These are phyloP conservation scores for Mionectes olivaceus DNA, from an alignment of 2,797 vertebrate genomes.

Conservation along the genomic window DNA sequence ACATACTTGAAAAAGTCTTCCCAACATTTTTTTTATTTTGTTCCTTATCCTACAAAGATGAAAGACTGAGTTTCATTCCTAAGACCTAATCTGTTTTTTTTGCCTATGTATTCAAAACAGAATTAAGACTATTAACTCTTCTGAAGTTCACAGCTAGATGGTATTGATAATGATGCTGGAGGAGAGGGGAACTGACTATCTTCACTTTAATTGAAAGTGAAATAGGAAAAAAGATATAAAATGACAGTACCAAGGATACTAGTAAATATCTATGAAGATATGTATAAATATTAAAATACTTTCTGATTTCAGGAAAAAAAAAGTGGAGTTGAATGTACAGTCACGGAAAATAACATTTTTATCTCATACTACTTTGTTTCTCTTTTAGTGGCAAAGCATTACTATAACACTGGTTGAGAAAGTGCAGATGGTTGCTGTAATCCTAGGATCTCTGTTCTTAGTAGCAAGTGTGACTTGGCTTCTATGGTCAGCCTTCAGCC, in stretches of 20 bases:
- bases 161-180: neutral
- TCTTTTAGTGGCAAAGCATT: slow-evolving; percentile 94
- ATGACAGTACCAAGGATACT: neutral
- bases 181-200: neutral
- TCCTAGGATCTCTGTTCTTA: slow-evolving; percentile 94
- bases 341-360: slow-evolving; percentile 65
- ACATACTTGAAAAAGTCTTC: neutral
- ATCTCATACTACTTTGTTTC: slow-evolving; percentile 77
- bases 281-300: slow-evolving; percentile 46
- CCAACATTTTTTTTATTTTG: neutral
- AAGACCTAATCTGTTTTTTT: neutral
- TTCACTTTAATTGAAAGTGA: slow-evolving; percentile 8
- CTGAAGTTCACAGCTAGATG: neutral
- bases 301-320: slow-evolving; percentile 53
- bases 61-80: slow-evolving; percentile 13
- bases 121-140: slow-evolving; percentile 22
- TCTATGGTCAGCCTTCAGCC: slow-evolving; percentile 95
- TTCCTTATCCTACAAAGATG: slow-evolving; percentile 2
- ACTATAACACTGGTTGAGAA: slow-evolving; percentile 97
- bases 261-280: slow-evolving; percentile 20
- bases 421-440: slow-evolving; percentile 96
- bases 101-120: neutral
- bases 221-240: neutral
- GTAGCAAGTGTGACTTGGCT: slow-evolving; percentile 95
- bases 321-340: slow-evolving; percentile 60